Base-by-base conservation (phyloP, 1,140 invertebrate genomes). In the Hylaeus volcanicus region DNA sequence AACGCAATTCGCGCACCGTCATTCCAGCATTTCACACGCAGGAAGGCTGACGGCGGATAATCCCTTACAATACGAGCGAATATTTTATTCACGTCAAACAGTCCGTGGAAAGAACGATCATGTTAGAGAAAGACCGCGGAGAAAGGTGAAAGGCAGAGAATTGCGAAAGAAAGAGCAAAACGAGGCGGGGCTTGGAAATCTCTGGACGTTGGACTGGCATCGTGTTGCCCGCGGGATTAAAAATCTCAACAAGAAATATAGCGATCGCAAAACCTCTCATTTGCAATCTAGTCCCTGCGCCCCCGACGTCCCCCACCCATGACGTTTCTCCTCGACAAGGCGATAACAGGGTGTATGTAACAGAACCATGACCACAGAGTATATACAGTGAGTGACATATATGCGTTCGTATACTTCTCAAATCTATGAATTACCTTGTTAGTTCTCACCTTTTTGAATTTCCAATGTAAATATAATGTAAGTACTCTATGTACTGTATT, bases 191-290 rank as follows among this genome's bases (percentile, higher is more conserved):
- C 77, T 66, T 55, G 79, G 79, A 84, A 81, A 76, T 53, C 85
- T 79, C 79, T 86, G 75, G 74, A 85, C 84, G 78, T 73, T 75
- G 69, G 51, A 61, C 79, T 61, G 83, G 83, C 86, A 89, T 89
- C 88, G 88, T 83, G 87, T 89, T 90, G 88, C 88, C 86, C 79
- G 68, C 78, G 86, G 88, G 87, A 90, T 91, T 91, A 89, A 90
- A 91, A 91, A 89, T 84, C 90, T 86, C 85, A 77, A 83, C 79
- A 89, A 89, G 88, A 90, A 91, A 90, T 90, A 88, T 86, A 90
- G 82, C 79, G 79, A 83, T 80, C 86, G 86, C 68, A 83, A 86
- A 89, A 88, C 85, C 86, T 90, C 89, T 91, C 90, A 91, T 91
- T 91, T 91, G 89, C 88, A 89, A 91, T 86, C 85, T 76, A 80